Conservation (phyloP, 2,797 vertebrate species). For the Chrysocyon brachyurus region DNA sequence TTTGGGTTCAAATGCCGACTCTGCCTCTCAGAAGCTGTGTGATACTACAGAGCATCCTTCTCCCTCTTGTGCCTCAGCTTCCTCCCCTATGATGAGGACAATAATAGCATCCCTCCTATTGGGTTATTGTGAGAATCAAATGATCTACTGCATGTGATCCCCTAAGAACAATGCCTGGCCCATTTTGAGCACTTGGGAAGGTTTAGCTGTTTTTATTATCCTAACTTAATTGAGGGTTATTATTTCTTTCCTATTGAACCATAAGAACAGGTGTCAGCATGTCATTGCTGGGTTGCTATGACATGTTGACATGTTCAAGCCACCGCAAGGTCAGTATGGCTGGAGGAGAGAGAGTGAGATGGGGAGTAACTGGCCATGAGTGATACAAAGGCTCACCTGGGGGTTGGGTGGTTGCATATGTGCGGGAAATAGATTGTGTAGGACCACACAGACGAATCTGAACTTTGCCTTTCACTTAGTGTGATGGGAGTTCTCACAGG, state of each 20-base stretch:
- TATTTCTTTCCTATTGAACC: background rate
- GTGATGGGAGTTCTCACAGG: background rate
- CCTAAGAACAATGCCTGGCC: background rate
- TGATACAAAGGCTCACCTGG: background rate
- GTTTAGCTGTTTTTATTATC: background rate
- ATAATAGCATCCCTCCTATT: no score
- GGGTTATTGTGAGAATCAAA: background rate
- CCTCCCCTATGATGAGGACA: background rate
- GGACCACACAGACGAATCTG: no score
- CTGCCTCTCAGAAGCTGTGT: background rate
- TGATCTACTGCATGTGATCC: background rate
- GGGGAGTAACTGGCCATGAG: background rate
- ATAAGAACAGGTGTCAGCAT: background rate
- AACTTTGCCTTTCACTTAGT: background rate
- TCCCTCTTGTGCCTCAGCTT: background rate
- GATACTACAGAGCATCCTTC: background rate
- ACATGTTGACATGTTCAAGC: background rate
- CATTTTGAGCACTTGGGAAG: background rate
- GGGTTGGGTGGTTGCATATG: background rate
- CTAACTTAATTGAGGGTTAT: background rate
- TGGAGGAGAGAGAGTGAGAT: background rate
- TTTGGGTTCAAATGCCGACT: background rate
- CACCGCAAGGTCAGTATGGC: background rate
- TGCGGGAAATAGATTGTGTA: background rate
- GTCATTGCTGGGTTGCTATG: background rate